A percentile compares a stretch with the other conserved stretches of the same genome.
phyloP scores from a whole-genome alignment of 2,797 vertebrate genomes.

The Aplochiton taeniatus region DNA sequence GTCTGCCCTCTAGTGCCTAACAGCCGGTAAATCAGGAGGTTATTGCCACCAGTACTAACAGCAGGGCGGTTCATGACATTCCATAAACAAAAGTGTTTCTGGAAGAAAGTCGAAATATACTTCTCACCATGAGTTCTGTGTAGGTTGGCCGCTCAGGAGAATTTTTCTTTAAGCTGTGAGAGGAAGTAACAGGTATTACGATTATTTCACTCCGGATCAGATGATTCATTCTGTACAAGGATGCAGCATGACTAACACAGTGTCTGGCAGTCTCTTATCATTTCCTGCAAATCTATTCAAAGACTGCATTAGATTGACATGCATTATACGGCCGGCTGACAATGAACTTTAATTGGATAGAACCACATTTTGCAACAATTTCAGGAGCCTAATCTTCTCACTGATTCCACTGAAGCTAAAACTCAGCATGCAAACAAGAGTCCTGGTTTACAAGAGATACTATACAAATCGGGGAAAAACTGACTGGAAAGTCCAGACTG shows the following conservation, averaged over 20 bases:
- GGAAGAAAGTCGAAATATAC: conserved; percentile 40
- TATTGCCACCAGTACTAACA: not conserved
- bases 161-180: conserved; percentile 95
- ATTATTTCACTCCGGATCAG: not conserved
- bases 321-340: too few species aligned
- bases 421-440: too few species aligned
- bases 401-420: too few species aligned
- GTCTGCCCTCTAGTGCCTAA: conserved; percentile 56
- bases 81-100: not conserved
- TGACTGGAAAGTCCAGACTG: not conserved
- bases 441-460: too few species aligned
- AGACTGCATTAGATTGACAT: too few species aligned
- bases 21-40: conserved; percentile 16
- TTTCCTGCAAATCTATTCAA: too few species aligned
- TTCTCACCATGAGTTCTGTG: conserved; percentile 93
- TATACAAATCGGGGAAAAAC: too few species aligned
- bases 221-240: not conserved
- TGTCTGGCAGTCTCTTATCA: not conserved
- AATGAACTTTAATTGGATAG: too few species aligned
- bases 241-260: not conserved
- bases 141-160: conserved; percentile 97
- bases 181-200: conserved; percentile 19
- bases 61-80: too few species aligned
- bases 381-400: too few species aligned
- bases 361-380: too few species aligned